Conservation (phyloP, 2,888 invertebrate genomes). For the Dascillus cervinus region DNA sequence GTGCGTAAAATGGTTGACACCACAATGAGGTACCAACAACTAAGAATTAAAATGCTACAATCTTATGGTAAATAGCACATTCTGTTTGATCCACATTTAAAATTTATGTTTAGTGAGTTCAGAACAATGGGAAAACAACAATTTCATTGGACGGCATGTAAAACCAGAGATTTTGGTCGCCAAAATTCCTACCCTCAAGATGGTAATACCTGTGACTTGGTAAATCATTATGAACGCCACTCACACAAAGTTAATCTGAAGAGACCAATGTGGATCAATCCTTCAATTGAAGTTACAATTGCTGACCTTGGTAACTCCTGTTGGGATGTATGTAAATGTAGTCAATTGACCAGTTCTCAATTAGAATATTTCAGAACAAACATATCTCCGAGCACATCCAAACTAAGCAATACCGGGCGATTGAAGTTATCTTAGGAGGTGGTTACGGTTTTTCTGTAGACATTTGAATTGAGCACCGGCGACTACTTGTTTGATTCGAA, state of each 20-base stretch:
- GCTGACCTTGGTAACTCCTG: conserved; percentile 83
- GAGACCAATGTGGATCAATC: conserved; percentile 34
- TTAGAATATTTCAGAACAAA: conserved; percentile 53
- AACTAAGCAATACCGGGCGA: conserved; percentile 72
- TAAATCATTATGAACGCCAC: neutral
- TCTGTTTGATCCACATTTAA: neutral
- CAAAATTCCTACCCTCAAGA: neutral
- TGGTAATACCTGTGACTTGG: neutral
- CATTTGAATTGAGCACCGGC: conserved; percentile 80
- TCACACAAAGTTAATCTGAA: neutral
- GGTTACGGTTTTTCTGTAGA: conserved; percentile 74
- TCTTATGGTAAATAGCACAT: conserved; percentile 46
- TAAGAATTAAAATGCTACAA: conserved; percentile 56
- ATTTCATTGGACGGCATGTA: neutral
- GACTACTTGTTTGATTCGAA: conserved; percentile 81
- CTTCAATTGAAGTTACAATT: conserved; percentile 65
- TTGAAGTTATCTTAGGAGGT: conserved; percentile 71
- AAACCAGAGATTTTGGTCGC: neutral
- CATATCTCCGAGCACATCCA: conserved; percentile 70
- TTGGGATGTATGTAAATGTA: conserved; percentile 58
- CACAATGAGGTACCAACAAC: conserved; percentile 57
- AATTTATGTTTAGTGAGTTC: conserved; percentile 9
- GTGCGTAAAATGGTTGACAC: conserved; percentile 56
- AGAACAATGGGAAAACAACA: conserved; percentile 10
- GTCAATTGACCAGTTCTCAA: too few relatives aligned